Base-by-base conservation (phyloP, 2,888 invertebrate genomes). In the Eupelmus urozonus region DNA sequence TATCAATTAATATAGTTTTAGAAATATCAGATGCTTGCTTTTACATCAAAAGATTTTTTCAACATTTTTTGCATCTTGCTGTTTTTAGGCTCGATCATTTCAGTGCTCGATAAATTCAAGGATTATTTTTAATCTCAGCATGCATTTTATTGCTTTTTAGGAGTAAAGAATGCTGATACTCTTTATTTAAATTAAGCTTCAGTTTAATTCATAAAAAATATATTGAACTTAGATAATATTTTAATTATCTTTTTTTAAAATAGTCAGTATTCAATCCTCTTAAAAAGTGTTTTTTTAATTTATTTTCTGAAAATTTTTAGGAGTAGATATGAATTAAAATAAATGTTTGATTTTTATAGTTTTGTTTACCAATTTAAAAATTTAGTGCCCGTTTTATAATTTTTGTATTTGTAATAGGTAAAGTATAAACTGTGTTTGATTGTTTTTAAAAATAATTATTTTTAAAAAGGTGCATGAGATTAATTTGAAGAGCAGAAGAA, bases 61-160 rank as follows among this genome's bases (percentile, higher is more conserved):
- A 27, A 67, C 80, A 81, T 45, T 76, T 57, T 83, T 62, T 83
- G 82, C 82, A 84, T 85, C 78, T 82, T 62, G 75, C 77, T 84
- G 80, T 81, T 65, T 60, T 78, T 85, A 85, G 83, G 81, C 77
- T 83, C 59, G 13, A 18, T 18, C 34, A 65, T 62, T 72, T 72
- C 40, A 59, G 65, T 42, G 51, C 9, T 65, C 49, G 23, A 34
- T 20, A 53, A 45, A 20, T 49, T 11, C 42, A 59, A 66, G 60
- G 27, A 67, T 49, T 57, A 40, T 40, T 59, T 67, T 11, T 25
- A 25, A 51, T 60, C 34, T 59, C 27, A 51, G 75, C 75, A 75
- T 75, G 75, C 16, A 65, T 18, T 42, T 2, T 51, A 11, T 55
- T 45, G 4, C 29, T 53, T 45, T 55, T 42, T 72, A 34, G 59